Evolutionary conservation across 2,888 invertebrate genomes (phyloP), one percentile per base, ranked within the genome.

Genomic region (Erebia ligea): DNA sequence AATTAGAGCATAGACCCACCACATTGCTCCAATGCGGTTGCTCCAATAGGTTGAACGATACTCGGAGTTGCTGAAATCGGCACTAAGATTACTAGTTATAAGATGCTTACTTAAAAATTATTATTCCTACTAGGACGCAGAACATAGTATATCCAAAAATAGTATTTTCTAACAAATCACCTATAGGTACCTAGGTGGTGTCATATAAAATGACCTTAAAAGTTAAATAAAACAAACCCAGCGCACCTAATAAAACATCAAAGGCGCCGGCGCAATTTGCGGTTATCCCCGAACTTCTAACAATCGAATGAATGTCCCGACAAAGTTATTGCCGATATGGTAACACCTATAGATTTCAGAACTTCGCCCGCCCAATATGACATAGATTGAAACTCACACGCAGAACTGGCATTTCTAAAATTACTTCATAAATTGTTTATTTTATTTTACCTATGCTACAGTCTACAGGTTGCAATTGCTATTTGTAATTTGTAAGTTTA

Each of bases 261-360:
- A 62, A 67, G 57, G 57, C 57, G 59, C 52, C 59, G 59, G 40
- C 52, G 59, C 67, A 69, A 73, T 71, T 67, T 73, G 71, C 54
- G 69, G 71, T 69, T 69, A 70, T 70, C 63, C 45, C 57, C 62
- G 59, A 67, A 73, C 68, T 73, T 73, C 58, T 71, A 71, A 71
- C 73, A 71, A 69, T 71, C 73, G 67, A 73, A 73, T 71, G 70
- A 67, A 67, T 70, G 73, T 71, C 71, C 70, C 69, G 71, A 68
- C 61, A 68, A 67, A 67, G 59, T 67, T 67, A 67, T 67, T 67
- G 40, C 59, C 73, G 73, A 70, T 68, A 63, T 59, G 71, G 71
- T 69, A 63, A 67, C 73, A 63, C 68, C 74, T 73, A 75, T 74
- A 74, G 74, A 75, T 72, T 71, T 74, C 69, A 58, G 67, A 75